Base-by-base conservation (phyloP, 1,140 invertebrate genomes). In the Lucilia cuprina region DNA sequence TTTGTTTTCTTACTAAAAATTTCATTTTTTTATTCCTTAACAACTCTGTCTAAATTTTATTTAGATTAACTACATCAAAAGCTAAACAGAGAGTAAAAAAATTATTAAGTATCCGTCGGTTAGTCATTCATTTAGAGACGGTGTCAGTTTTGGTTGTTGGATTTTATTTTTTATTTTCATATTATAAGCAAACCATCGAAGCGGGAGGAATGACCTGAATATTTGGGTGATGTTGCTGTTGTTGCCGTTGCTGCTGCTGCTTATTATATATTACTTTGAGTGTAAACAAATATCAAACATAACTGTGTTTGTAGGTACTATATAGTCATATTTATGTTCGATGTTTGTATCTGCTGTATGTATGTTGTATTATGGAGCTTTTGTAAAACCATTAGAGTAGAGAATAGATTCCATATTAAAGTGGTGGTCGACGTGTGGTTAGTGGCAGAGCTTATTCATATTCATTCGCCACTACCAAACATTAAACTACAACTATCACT, bases 121-220 rank as follows among this genome's bases (percentile, higher is more conserved):
- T 49, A 49, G 77, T 80, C 77, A 49, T 80, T 50, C 77, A 80
- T 80, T 49, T 25, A 19, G n/a, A 80, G n/a, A 80, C 77, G 19
- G 41, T 80, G 77, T 80, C 77, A 80, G 77, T 78, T 77, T 17
- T 77, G 14, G 5, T 35, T 75, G 74, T 12, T 3, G 74, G n/a
- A 0, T 34, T 77, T 34, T 55, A 41, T 41, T 41, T 41, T 41
- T 34, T 74, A 12, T 47, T 78, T 78, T 78, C 25, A 41, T 47
- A 21, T 14, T 70, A 50, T 49, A 9, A 47, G 49, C 77, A 80
- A 80, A 80, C 8, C 77, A 80, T 49, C 47, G 77, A 80, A 80
- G 77, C 77, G 77, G 77, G 77, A 80, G 77, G 77, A 80, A 80
- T 80, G 77, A 80, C 77, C 77, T 80, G 77, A 80, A 80, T 80